These are phyloP conservation scores for Ptychoptera albimana DNA, from an alignment of 2,888 invertebrate genomes.

Conservation along the genomic window DNA sequence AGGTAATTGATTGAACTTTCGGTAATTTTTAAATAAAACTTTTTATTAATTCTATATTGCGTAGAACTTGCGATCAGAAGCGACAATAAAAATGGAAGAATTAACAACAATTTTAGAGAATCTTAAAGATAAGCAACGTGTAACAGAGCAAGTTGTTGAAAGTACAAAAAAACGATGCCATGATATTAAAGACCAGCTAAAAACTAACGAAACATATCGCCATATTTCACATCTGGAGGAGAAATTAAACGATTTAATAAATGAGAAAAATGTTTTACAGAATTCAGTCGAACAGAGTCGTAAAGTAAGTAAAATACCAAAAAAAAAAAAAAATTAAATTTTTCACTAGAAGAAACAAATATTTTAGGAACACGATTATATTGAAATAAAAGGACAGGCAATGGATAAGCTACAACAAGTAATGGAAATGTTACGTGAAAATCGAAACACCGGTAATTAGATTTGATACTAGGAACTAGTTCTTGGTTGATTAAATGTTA, in stretches of 20 bases:
- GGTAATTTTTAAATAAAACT: no score
- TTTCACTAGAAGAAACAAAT: neutral
- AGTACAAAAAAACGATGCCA: constrained; percentile 11
- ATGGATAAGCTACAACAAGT: neutral
- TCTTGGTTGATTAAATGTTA: no score
- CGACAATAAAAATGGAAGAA: constrained; percentile 12
- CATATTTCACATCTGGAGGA: constrained; percentile 16
- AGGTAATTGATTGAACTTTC: constrained; percentile 5
- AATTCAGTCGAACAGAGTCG: constrained; percentile 8
- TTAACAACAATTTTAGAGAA: constrained; percentile 12
- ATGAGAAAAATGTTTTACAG: constrained; percentile 13
- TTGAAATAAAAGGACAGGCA: neutral
- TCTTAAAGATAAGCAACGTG: constrained; percentile 12
- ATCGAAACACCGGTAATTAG: neutral
- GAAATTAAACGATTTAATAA: constrained; percentile 11
- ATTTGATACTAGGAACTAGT: no score
- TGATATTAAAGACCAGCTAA: constrained; percentile 13
- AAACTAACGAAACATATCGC: constrained; percentile 14
- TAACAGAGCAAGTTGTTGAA: constrained; percentile 13
- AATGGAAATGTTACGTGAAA: constrained; percentile 1
- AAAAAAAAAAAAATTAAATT: neutral
- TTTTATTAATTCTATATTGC: no score
- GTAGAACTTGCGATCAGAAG: constrained; percentile 11
- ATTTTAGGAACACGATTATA: constrained; percentile 1
- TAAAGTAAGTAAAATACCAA: no score